Evolutionary conservation across 1,140 invertebrate species (phyloP).

Genomic region (fruit fly (Drosophila melanogaster)): DNA sequence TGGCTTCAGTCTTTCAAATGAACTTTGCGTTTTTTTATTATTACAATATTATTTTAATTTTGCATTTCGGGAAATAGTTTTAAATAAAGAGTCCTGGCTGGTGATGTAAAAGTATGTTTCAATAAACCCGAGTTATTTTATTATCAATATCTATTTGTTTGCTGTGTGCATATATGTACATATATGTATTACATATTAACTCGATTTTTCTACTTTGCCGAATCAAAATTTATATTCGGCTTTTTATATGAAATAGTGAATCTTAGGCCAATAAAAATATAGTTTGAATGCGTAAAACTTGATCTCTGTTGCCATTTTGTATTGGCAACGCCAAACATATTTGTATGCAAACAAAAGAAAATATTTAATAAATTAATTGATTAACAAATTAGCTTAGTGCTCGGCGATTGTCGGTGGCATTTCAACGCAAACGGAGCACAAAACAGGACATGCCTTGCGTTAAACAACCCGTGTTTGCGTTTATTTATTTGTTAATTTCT

Average conservation of each 20-base stretch:
- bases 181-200: no score
- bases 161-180: no score
- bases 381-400: not conserved
- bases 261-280: not conserved
- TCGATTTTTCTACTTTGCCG: no score
- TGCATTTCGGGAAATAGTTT: no score
- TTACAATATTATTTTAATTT: no score
- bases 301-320: not conserved
- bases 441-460: not conserved
- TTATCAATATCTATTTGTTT: no score
- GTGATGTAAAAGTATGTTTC: no score
- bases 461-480: not conserved
- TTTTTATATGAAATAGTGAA: not conserved
- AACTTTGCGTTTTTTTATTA: not conserved
- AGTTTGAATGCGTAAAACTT: not conserved
- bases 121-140: no score
- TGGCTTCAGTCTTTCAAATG: not conserved
- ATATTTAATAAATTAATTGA: constrained; percentile 2
- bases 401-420: not conserved
- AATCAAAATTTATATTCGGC: no score
- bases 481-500: constrained; percentile 29
- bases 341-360: not conserved
- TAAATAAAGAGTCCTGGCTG: no score
- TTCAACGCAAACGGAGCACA: not conserved
- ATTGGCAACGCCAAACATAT: not conserved